Percentiles rank a stretch among this genome's conserved stretches.
Evolutionary conservation across 2,888 invertebrate genomes (phyloP).

Genomic region (Scaptomyza tumidula): DNA sequence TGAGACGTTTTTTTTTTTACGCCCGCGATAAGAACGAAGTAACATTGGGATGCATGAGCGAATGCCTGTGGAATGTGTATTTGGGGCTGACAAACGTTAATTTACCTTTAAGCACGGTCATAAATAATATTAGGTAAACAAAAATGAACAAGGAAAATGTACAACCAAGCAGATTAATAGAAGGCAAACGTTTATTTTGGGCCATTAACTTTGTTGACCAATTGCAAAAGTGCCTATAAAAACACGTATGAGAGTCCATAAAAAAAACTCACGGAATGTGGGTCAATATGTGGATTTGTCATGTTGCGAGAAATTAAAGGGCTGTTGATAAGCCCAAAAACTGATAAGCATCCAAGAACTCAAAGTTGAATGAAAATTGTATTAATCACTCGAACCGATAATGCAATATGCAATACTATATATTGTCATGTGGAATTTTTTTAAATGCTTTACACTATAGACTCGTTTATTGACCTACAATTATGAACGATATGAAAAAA

Average conservation of each 20-base stretch:
- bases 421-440: neutral
- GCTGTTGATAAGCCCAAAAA: constrained; percentile 5
- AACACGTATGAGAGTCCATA: constrained; percentile 4
- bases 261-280: constrained; percentile 11
- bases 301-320: neutral
- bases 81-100: constrained; percentile 1
- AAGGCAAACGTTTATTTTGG: neutral
- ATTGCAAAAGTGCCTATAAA: neutral
- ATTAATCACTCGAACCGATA: constrained; percentile 24
- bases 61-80: constrained; percentile 61
- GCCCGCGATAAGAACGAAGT: constrained; percentile 47
- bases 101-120: constrained; percentile 14
- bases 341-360: constrained; percentile 18
- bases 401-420: constrained; percentile 4
- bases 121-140: constrained; percentile 31
- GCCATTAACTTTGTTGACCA: neutral
- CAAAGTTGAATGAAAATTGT: neutral
- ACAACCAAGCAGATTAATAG: neutral
- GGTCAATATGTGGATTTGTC: neutral
- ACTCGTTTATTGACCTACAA: constrained; percentile 19
- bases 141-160: constrained; percentile 5
- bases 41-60: constrained; percentile 50
- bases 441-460: neutral
- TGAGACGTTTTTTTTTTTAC: constrained; percentile 10
- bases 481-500: neutral